Conservation (phyloP, 2,113 vertebrate genomes). For the Boulengeromyrus knoepffleri region DNA sequence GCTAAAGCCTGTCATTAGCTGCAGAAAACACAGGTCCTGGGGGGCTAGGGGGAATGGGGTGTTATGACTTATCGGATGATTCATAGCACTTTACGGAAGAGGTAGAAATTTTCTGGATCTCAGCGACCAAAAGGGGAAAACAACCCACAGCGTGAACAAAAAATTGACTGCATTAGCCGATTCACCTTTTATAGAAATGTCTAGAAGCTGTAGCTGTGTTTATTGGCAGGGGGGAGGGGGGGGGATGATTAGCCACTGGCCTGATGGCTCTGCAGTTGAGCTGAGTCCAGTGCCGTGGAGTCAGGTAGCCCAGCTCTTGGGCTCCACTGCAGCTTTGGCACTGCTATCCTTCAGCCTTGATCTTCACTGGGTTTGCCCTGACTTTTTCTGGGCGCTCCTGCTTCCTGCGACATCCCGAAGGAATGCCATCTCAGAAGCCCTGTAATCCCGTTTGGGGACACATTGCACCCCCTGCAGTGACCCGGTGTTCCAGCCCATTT, state of each 20-base stretch:
- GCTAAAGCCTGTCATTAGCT: slow-evolving; percentile 32
- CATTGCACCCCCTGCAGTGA: background rate
- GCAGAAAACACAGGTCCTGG: slow-evolving; percentile 22
- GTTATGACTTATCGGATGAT: slow-evolving; percentile 26
- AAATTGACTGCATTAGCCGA: background rate
- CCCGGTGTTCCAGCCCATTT: background rate
- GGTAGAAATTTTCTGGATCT: background rate
- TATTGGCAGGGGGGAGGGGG: background rate
- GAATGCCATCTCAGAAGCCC: background rate
- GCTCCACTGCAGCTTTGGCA: background rate
- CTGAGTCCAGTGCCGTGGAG: background rate
- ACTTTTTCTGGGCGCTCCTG: background rate
- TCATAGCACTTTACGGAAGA: slow-evolving; percentile 19
- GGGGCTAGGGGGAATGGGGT: background rate
- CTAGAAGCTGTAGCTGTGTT: background rate
- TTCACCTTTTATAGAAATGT: background rate
- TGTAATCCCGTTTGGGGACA: background rate
- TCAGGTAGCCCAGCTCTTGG: background rate
- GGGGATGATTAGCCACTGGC: background rate
- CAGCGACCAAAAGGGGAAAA: slow-evolving; percentile 13
- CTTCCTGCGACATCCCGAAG: background rate
- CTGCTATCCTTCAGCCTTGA: background rate
- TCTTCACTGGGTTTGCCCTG: background rate
- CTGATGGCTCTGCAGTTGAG: background rate
- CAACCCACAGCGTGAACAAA: background rate